Evolutionary conservation across 2,797 vertebrate species (phyloP).

Genomic region (Ispidina picta): DNA sequence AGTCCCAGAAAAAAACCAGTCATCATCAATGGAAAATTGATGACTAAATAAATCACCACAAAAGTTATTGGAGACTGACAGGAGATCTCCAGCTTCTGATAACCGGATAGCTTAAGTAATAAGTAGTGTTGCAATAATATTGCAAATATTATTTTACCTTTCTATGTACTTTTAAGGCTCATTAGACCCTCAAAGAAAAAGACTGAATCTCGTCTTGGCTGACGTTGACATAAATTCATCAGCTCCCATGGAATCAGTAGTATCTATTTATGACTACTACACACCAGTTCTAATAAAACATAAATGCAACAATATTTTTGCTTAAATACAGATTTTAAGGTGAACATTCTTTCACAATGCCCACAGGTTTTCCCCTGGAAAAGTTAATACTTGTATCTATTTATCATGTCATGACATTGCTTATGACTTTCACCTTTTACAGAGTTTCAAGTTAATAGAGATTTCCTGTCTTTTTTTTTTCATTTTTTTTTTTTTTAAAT

Average conservation of each 20-base stretch:
- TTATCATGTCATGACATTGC: background rate
- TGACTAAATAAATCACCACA: background rate
- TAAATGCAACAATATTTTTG: background rate
- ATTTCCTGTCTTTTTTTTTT: background rate
- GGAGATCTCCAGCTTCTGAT: background rate
- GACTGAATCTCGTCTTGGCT: background rate
- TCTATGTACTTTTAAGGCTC: background rate
- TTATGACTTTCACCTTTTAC: background rate
- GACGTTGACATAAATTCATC: background rate
- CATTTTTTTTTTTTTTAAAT: background rate
- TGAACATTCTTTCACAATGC: background rate
- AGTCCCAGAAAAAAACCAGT: background rate
- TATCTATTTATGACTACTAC: background rate
- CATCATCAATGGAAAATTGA: background rate
- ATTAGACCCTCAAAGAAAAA: background rate
- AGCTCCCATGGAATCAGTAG: background rate
- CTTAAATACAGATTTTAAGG: background rate
- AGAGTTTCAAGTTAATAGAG: background rate
- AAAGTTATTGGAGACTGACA: background rate
- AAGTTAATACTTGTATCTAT: background rate
- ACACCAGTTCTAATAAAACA: background rate
- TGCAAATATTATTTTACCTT: background rate
- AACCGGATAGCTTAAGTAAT: background rate
- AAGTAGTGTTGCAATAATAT: background rate
- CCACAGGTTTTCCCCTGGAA: background rate